phyloP scores from a whole-genome alignment of 2,797 vertebrate genomes.

The Oreochromis mossambicus region DNA sequence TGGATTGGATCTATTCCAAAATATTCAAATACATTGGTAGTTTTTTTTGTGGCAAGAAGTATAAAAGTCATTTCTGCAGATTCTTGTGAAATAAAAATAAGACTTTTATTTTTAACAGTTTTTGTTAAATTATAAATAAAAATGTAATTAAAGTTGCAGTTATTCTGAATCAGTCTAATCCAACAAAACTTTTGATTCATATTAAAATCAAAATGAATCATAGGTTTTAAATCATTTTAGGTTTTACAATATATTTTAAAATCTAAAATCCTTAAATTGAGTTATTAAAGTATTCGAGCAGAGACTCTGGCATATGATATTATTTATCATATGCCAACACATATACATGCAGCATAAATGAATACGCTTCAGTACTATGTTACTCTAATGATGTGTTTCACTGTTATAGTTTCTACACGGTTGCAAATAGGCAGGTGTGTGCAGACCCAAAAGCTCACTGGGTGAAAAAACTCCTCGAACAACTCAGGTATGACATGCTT shows the following conservation, averaged over 20 bases:
- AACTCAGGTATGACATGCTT: conserved; percentile 60
- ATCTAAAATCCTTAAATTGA: background rate
- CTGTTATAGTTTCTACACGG: conserved; percentile 63
- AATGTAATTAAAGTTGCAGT: background rate
- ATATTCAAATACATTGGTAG: background rate
- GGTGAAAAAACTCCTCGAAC: conserved; percentile 56
- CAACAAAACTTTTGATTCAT: background rate
- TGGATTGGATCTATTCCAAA: background rate
- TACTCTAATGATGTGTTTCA: background rate
- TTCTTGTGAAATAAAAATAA: background rate
- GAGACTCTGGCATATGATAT: rapidly evolving
- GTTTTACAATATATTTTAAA: background rate
- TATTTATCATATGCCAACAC: background rate
- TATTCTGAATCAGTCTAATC: background rate
- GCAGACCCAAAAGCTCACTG: conserved; percentile 43
- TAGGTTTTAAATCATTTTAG: no score
- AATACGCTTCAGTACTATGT: background rate
- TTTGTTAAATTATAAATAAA: background rate
- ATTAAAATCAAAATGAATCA: background rate
- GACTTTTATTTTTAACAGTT: background rate
- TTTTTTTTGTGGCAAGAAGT: background rate
- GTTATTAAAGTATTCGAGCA: background rate
- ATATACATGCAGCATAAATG: background rate
- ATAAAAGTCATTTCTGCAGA: background rate
- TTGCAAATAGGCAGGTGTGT: conserved; percentile 49